Percentiles rank a stretch among this genome's conserved stretches.
These are phyloP conservation scores for Cyclargus thomasi DNA, from an alignment of 1,140 invertebrate species.

Conservation along the genomic window DNA sequence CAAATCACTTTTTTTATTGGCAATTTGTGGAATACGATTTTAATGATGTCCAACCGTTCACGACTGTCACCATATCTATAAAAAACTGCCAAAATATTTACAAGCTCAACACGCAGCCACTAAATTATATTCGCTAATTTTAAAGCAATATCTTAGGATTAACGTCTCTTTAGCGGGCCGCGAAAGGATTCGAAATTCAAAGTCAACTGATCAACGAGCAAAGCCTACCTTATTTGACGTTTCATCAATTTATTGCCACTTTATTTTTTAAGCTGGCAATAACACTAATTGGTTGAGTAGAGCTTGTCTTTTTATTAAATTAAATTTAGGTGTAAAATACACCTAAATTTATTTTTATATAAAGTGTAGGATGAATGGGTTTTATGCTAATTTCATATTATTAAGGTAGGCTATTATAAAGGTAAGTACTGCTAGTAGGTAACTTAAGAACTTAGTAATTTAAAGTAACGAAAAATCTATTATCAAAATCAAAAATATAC, in stretches of 20 bases:
- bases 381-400: too few relatives aligned
- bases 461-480: too few relatives aligned
- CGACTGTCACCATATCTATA: neutral
- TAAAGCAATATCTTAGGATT: slow-evolving; percentile 28
- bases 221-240: slow-evolving; percentile 11
- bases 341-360: too few relatives aligned
- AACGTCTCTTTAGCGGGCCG: slow-evolving; percentile 1
- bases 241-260: slow-evolving; percentile 1
- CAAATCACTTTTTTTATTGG: too few relatives aligned
- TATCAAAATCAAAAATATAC: too few relatives aligned
- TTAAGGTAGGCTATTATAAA: too few relatives aligned
- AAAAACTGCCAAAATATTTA: neutral
- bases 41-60: neutral
- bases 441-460: too few relatives aligned
- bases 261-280: neutral
- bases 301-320: neutral
- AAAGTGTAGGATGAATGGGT: too few relatives aligned
- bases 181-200: neutral
- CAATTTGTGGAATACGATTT: neutral
- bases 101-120: slow-evolving; percentile 31
- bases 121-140: slow-evolving; percentile 48
- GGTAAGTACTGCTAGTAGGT: too few relatives aligned
- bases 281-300: neutral
- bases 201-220: neutral
- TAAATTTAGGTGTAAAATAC: too few relatives aligned